Evolutionary conservation across 2,888 invertebrate species (phyloP), one percentile per base, ranked within the genome.

Genomic region (Philopedon plagiatum): DNA sequence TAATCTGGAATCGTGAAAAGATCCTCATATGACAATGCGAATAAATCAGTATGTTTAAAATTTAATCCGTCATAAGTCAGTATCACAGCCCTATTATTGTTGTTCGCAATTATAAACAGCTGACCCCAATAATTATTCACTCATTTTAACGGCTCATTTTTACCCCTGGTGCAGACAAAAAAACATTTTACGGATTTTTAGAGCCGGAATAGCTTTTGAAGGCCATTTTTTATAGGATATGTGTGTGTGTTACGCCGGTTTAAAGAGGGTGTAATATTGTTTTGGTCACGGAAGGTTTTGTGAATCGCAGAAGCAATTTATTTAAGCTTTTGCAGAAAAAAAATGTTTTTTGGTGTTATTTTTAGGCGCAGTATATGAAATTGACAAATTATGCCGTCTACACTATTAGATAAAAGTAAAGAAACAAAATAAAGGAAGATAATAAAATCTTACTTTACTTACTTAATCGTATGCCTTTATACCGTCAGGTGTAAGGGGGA

Each of bases 231-330:
- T 49, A 29, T 54, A 29, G 62, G 29, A 1, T 19, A n/a, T n/a
- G n/a, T n/a, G n/a, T 44, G 41, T 44, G 41, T 13, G 60, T 19
- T 61, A 41, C 60, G 26, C 41, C 13, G 41, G 23, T 46, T 62
- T 62, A 62, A 49, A 46, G 29, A 44, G 62, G 49, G 62, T 41
- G 49, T 49, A 11, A 62, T 62, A 26, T 49, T 46, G 49, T 62
- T 62, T 49, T 37, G 49, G 49, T 34, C 49, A 49, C 49, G 62
- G 37, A 44, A 61, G 23, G 41, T 26, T 61, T 46, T 46, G 15
- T 9, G 26, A 32, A 41, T 41, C 46, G 21, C 29, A 26, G 23
- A 23, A 13, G 39, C 23, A 37, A 21, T 11, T 39, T 39, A 15
- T 39, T 39, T 39, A 39, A 39, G 13, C 5, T 1, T 39, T 39